Percentiles rank a stretch among this genome's conserved stretches.
Conservation (phyloP, 1,140 invertebrate species). For the Tetraneura akinire region DNA sequence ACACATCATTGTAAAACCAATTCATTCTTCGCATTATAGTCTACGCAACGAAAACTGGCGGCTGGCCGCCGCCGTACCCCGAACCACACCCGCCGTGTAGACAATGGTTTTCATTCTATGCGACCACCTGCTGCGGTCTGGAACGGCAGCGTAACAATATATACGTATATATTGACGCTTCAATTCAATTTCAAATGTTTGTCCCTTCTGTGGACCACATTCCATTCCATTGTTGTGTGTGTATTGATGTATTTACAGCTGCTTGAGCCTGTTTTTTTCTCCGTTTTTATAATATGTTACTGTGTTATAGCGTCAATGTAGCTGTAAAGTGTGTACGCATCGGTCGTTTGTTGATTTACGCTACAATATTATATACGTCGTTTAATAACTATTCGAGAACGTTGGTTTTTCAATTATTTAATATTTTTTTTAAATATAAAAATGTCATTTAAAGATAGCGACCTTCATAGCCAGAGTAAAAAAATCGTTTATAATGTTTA, state of each 20-base stretch:
- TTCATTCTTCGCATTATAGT: no score
- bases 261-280: no score
- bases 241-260: no score
- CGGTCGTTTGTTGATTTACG: background rate
- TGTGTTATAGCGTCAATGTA: background rate
- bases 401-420: no score
- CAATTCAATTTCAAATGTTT: background rate
- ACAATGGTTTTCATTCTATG: no score
- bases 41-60: no score
- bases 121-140: no score
- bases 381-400: background rate
- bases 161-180: constrained; percentile 39
- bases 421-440: background rate
- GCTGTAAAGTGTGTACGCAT: background rate
- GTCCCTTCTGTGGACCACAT: background rate
- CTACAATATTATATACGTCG: background rate
- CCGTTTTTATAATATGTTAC: no score
- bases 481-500: background rate
- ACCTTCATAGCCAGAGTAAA: background rate
- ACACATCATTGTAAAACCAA: no score
- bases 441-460: background rate
- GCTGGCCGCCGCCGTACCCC: constrained; percentile 3
- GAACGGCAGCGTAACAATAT: constrained; percentile 54
- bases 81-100: background rate
- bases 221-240: no score